phyloP scores from a whole-genome alignment of 92 coral and sea anemone genomes.

The Epizoanthus ramosus region DNA sequence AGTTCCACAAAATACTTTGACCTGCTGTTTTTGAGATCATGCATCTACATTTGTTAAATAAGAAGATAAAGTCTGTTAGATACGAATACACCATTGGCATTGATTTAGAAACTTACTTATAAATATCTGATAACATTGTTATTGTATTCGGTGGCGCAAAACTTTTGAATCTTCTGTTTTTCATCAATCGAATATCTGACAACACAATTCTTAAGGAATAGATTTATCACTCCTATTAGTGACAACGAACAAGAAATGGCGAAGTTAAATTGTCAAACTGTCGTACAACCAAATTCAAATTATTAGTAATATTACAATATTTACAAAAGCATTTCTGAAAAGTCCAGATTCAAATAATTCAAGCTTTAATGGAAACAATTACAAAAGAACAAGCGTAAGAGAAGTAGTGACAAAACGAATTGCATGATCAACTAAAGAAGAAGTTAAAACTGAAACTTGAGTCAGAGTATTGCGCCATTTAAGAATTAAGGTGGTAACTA shows the following conservation, averaged over 20 bases:
- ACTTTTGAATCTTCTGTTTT: background rate
- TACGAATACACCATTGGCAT: no score
- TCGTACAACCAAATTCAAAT: background rate
- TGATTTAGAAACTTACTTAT: no score
- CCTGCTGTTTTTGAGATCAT: no score
- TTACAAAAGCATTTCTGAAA: background rate
- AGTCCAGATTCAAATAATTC: no score
- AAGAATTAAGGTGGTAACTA: no score
- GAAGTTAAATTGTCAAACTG: slow-evolving; percentile 5
- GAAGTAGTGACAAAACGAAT: background rate
- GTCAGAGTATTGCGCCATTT: no score
- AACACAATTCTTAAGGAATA: slow-evolving; percentile 19
- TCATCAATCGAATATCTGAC: slow-evolving; percentile 21
- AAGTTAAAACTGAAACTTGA: no score
- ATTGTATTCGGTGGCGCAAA: background rate
- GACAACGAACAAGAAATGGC: background rate
- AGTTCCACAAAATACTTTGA: no score
- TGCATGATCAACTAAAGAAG: slow-evolving; percentile 7
- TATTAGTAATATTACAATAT: background rate
- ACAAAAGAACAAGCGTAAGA: background rate
- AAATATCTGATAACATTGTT: no score
- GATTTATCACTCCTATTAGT: slow-evolving; percentile 8
- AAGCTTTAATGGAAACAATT: background rate
- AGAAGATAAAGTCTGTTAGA: no score
- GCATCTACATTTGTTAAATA: no score